Evolutionary conservation across 2,888 invertebrate species (phyloP).

Genomic region (Ectropis crepuscularia): DNA sequence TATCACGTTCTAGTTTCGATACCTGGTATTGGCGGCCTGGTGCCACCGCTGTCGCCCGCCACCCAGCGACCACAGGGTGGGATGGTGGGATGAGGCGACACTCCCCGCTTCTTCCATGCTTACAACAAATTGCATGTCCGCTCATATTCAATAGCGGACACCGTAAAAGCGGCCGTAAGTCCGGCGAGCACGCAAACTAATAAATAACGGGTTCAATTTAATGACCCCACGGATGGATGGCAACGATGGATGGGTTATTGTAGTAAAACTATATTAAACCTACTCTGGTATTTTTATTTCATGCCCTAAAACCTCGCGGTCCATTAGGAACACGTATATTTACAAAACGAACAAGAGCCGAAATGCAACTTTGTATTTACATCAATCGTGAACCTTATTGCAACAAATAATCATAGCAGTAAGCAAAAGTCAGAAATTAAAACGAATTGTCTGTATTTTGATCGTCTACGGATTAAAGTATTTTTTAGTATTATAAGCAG

Average conservation of each 20-base stretch:
- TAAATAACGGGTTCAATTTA: conserved; percentile 67
- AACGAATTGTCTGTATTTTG: no score
- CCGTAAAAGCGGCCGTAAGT: conserved; percentile 72
- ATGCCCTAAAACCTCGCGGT: not conserved
- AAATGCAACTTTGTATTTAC: no score
- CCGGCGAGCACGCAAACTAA: conserved; percentile 67
- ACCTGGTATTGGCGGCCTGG: conserved; percentile 69
- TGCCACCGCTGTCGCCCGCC: conserved; percentile 46
- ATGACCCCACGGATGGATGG: conserved; percentile 52
- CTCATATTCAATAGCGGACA: conserved; percentile 75
- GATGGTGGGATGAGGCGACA: conserved; percentile 79
- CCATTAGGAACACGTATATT: no score
- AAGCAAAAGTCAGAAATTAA: no score
- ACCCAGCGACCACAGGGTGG: conserved; percentile 44
- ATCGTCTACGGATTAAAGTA: no score
- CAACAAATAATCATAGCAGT: no score
- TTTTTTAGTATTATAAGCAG: no score
- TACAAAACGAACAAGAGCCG: no score
- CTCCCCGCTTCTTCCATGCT: conserved; percentile 65
- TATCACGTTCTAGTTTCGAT: conserved; percentile 80
- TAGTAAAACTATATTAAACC: conserved; percentile 52
- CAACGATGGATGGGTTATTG: conserved; percentile 60
- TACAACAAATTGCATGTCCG: conserved; percentile 69
- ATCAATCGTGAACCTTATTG: no score
- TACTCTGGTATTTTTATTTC: conserved; percentile 1